These are phyloP conservation scores for Synodontis membranacea DNA, from an alignment of 2,113 vertebrate genomes.

Conservation along the genomic window DNA sequence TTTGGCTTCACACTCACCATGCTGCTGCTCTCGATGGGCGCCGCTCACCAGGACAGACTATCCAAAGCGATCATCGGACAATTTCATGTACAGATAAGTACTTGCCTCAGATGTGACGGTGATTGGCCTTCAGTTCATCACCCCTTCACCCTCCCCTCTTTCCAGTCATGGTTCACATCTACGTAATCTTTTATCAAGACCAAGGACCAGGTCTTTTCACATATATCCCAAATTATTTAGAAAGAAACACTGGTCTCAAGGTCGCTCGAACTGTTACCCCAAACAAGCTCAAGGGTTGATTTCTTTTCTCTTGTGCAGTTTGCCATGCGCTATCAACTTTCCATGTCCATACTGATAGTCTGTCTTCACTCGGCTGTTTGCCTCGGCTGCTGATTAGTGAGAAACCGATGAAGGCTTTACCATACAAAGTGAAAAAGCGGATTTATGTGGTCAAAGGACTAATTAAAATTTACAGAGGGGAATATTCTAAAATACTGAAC, in stretches of 20 bases:
- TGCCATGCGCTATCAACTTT: conserved; percentile 30
- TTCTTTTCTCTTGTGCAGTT: not conserved
- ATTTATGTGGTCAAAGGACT: not conserved
- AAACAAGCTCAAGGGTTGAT: conserved; percentile 11
- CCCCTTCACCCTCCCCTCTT: conserved; percentile 63
- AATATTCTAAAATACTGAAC: not conserved
- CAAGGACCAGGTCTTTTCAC: not conserved
- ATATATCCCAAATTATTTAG: not conserved
- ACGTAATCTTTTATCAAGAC: not conserved
- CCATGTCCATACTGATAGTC: conserved; percentile 36
- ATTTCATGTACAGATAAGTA: conserved; percentile 62
- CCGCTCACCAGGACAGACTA: conserved; percentile 46
- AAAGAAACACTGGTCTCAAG: not conserved
- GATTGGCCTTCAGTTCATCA: conserved; percentile 71
- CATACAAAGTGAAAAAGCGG: not conserved
- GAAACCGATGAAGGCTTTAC: not conserved
- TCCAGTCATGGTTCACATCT: not conserved
- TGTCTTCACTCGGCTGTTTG: not conserved
- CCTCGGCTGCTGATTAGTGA: not conserved
- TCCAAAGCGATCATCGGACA: conserved; percentile 49
- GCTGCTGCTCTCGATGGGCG: conserved; percentile 50
- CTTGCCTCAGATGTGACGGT: conserved; percentile 54
- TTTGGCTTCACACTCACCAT: conserved; percentile 70
- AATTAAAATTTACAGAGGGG: not conserved
- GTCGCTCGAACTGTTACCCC: not conserved